Base-by-base conservation (phyloP, 2,888 invertebrate species). In the Tipula confusa region DNA sequence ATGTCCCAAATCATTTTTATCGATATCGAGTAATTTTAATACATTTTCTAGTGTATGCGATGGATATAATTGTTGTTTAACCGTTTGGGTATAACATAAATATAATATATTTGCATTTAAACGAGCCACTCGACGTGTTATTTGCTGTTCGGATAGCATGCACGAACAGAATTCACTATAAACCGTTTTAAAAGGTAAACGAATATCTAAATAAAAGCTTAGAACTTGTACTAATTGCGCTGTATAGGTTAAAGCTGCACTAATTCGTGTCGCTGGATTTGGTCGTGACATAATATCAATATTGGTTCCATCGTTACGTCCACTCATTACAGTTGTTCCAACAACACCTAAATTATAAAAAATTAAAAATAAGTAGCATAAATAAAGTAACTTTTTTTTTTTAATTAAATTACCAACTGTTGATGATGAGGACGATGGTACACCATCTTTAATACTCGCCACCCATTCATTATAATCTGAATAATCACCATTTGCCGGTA, bases 401-500 rank as follows among this genome's bases (percentile, higher is more conserved):
- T n/a, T n/a, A n/a, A 79, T 87, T 64, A 64, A 33, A 11, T 64
- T 64, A 64, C 64, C 64, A 64, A 64, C 64, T 64, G 64, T 64
- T 1, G 64, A 64, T 7, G 64, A 64, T 2, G 64, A 64, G 18
- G 88, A 86, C 84, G 88, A 87, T 82, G 89, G 88, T 38, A 89
- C 87, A 86, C 89, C 89, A 82, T 90, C 90, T 84, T 89, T 90
- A 85, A 88, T 89, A 83, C 88, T 88, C 18, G 91, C 90, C 93
- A 97, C 92, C 94, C 95, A 96, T 85, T 94, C 91, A 88, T 91
- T 93, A 89, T 93, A 97, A 85, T 92, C 93, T 7, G 94, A 93
- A 88, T 95, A 96, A 89, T 97, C 96, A 0, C 96, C 96, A 85
- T 95, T 95, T 2, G 94, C 94, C 84, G 96, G 95, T 85, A 96